Base-by-base conservation (phyloP, 2,797 vertebrate genomes). In the Silurus lanzhouensis region DNA sequence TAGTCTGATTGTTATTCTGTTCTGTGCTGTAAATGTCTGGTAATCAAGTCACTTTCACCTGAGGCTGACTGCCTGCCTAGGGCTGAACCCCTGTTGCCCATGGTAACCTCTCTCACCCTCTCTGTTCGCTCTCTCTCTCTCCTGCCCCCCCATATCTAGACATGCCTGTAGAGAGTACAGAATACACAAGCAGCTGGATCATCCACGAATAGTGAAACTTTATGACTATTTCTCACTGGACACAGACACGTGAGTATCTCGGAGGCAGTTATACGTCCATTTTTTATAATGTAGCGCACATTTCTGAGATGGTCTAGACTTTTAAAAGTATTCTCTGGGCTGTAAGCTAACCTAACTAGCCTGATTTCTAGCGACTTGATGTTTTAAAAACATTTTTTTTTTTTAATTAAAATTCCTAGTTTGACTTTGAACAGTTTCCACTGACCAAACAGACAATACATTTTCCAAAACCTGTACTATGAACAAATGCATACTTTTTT, bases 161-260 rank as follows among this genome's bases (percentile, higher is more conserved):
- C 98, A 99, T 89, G 98, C 98, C 89, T 99, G 98, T 95, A 96
- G 98, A 95, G 98, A 99, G 89, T 99, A 99, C 93, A 96, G 98
- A 96, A 99, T 99, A 97, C 98, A 99, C 95, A 99, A 99, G 95
- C 98, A 99, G 94, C 94, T 99, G 94, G 98, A 99, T 94, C 98
- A 99, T 91, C 98, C 98, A 88, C 94, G 98, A 91, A 99, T 99
- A 93, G 98, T 99, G 92, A 99, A 99, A 93, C 96, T 99, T 13
- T 99, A 98, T 88, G 98, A 99, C 95, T 99, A 99, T 94, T 99
- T 99, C 94, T 99, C 98, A 93, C 94, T 99, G 96, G 98, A 99
- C 94, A 99, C 98, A 92, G 98, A 99, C 93, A 99, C 98, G 98
- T 99, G 90, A 96, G 98, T 97, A 78, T 38, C 61, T 63, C 10